Evolutionary conservation across 1,140 invertebrate genomes (phyloP).

Genomic region (Halesus radiatus): DNA sequence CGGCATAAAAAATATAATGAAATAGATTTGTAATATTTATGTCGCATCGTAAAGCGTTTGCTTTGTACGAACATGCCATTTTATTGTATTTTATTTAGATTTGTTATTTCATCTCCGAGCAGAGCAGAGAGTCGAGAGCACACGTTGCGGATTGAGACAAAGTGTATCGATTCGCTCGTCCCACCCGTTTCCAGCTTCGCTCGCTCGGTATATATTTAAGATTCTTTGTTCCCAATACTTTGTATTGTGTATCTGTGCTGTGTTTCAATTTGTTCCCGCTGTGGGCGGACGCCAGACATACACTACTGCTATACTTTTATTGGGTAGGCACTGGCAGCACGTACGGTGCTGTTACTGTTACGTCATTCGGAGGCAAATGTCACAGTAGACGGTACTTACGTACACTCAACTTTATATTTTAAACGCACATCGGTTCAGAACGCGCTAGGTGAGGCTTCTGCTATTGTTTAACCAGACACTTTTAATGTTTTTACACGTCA

Average conservation of each 20-base stretch:
- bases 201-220: conserved; percentile 29
- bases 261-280: conserved; percentile 31
- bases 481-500: too few species aligned
- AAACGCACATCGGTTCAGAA: too few species aligned
- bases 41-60: too few species aligned
- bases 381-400: neutral
- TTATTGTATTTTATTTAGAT: too few species aligned
- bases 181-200: neutral
- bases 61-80: too few species aligned
- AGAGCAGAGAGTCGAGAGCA: neutral
- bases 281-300: neutral
- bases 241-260: conserved; percentile 16
- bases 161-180: conserved; percentile 33
- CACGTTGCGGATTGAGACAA: conserved; percentile 10
- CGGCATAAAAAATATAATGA: too few species aligned
- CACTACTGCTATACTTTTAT: neutral
- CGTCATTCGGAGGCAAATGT: conserved; percentile 40
- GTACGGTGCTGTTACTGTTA: conserved; percentile 1
- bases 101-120: neutral
- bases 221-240: conserved; percentile 34
- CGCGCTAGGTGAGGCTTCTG: too few species aligned
- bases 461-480: too few species aligned
- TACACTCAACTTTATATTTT: too few species aligned
- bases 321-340: too few species aligned
- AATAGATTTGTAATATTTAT: too few species aligned